Base-by-base conservation (phyloP, 2,797 vertebrate species). In the Danionella dracula region DNA sequence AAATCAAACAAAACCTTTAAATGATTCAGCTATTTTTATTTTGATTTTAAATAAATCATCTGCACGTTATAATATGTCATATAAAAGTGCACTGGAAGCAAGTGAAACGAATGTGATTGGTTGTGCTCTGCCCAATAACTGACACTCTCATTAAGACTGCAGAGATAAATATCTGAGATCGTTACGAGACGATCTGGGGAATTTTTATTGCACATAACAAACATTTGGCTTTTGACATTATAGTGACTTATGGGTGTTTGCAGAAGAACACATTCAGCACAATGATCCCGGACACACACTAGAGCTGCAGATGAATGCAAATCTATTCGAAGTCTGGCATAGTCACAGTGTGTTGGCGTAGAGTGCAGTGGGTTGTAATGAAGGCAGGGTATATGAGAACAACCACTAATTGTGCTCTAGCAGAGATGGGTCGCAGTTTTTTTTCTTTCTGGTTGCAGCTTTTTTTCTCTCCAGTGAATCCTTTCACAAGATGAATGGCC, bases 341-440 rank as follows among this genome's bases (percentile, higher is more conserved):
- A 79, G 74, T 80, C 68, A 77, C 40, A 75, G 74, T 79, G 54
- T 75, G 79, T 77, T 83, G 81, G 81, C 49, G 79, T 73, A 72
- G 75, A 77, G 50, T 66, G 66, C 70, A 32, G 78, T 46, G 19
- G 73, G 63, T 70, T 45, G 66, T 64, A 20, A 75, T 73, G 81
- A 82, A 79, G 77, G 74, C 51, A 45, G 37, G 23, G 29, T 56
- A 68, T 79, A 75, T 80, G 49, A 73, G 68, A 80, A 87, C 83
- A 84, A 78, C 79, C 77, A 49, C 37, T 23, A 70, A 70, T 62
- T 75, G 62, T 74, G 31, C 27, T 56, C 20, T 46, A 49, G 37
- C 16, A 53, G 38, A 45, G 51, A 59, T 21, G 7, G 38, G 60
- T 44, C 2, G 29, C 38, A 37, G n/a, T 58, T 44, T 37, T 15